A percentile compares a stretch with the other conserved stretches of the same genome.
Evolutionary conservation across 2,797 vertebrate genomes (phyloP).

Genomic region (Lacerta viridis): DNA sequence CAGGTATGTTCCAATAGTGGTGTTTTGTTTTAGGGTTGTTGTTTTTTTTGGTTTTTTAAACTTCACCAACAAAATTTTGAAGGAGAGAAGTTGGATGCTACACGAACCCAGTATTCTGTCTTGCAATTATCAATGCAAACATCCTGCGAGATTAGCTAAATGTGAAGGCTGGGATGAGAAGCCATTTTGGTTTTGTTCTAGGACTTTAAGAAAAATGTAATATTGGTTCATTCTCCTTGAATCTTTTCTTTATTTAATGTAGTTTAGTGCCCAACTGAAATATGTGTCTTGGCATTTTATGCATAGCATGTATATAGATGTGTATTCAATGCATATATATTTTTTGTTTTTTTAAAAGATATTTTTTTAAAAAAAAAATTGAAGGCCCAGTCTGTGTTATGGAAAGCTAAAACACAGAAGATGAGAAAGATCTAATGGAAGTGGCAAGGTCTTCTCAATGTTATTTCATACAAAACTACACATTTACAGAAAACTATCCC

Average conservation of each 20-base stretch:
- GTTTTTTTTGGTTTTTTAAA: neutral
- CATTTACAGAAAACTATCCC: neutral
- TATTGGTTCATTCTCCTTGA: constrained; percentile 8
- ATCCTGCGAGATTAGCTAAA: constrained; percentile 8
- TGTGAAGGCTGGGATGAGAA: constrained; percentile 33
- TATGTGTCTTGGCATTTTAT: constrained; percentile 27
- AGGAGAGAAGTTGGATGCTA: constrained; percentile 14
- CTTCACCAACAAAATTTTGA: constrained; percentile 27
- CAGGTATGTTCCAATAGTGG: constrained; percentile 37
- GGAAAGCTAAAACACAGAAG: neutral
- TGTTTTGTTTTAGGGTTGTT: too few species aligned
- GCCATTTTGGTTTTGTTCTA: constrained; percentile 37
- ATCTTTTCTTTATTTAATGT: constrained; percentile 57
- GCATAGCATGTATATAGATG: constrained; percentile 32
- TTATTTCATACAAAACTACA: constrained; percentile 40
- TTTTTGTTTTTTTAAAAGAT: constrained; percentile 50
- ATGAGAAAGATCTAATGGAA: constrained; percentile 43
- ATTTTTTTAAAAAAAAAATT: constrained; percentile 51
- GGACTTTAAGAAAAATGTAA: constrained; percentile 28
- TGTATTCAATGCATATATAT: constrained; percentile 16
- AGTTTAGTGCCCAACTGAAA: constrained; percentile 26
- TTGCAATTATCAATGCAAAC: constrained; percentile 43
- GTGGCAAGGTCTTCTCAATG: constrained; percentile 39
- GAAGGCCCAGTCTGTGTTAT: constrained; percentile 7
- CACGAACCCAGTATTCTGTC: constrained; percentile 50